A percentile compares a stretch with the other conserved stretches of the same genome.
Evolutionary conservation across 2,113 vertebrate genomes (phyloP).

Genomic region (Oryzias melastigma): DNA sequence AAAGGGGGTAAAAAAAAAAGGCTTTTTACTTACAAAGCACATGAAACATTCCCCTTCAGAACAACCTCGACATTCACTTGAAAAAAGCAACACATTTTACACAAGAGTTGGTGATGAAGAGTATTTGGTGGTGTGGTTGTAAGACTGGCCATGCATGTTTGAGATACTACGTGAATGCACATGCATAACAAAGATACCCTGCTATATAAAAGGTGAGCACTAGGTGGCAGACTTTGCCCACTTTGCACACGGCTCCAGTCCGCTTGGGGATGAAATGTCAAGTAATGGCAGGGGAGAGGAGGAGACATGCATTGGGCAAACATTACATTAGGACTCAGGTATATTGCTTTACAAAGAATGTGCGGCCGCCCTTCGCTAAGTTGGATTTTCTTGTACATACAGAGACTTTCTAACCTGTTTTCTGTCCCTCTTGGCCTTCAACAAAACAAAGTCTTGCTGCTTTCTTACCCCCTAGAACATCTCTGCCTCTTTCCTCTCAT

Average conservation of each 20-base stretch:
- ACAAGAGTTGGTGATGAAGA: neutral
- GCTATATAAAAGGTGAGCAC: constrained; percentile 46
- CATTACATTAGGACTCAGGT: constrained; percentile 32
- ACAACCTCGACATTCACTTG: constrained; percentile 25
- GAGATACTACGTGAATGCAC: constrained; percentile 30
- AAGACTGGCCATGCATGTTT: constrained; percentile 19
- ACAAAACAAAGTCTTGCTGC: constrained; percentile 13
- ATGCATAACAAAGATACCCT: constrained; percentile 60
- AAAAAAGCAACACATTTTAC: constrained; percentile 31
- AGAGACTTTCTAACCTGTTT: constrained; percentile 12
- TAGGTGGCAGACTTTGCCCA: constrained; percentile 48
- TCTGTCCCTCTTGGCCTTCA: constrained; percentile 8
- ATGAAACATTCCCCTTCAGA: constrained; percentile 30
- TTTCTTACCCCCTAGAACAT: constrained; percentile 14
- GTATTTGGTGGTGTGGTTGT: neutral
- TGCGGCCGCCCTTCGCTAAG: constrained; percentile 28
- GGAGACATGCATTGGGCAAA: constrained; percentile 52
- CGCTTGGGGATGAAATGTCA: constrained; percentile 44
- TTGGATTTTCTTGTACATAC: constrained; percentile 5
- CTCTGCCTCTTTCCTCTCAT: constrained; percentile 2
- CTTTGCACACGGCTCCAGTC: constrained; percentile 29
- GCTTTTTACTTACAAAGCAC: constrained; percentile 30
- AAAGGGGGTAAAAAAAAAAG: constrained; percentile 9
- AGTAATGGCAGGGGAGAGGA: constrained; percentile 43
- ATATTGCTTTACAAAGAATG: constrained; percentile 63